phyloP scores from a whole-genome alignment of 2,797 vertebrate species.

The Enoplosus armatus region DNA sequence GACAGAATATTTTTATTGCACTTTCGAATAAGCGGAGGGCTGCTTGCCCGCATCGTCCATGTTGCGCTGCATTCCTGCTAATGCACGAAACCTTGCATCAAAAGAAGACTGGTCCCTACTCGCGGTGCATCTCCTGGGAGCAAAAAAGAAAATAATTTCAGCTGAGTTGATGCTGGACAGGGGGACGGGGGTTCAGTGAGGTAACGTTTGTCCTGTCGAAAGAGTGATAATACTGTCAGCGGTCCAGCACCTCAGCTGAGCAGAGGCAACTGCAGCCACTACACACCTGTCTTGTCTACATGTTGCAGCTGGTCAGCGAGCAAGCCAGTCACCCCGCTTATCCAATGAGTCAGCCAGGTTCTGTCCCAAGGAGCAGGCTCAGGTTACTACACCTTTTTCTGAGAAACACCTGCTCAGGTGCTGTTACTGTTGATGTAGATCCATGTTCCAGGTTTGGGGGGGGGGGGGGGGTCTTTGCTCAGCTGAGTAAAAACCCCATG shows the following conservation, averaged over 20 bases:
- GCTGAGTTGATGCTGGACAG: too few relatives aligned
- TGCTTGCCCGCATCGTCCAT: too few relatives aligned
- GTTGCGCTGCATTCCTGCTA: too few relatives aligned
- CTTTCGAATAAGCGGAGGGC: too few relatives aligned
- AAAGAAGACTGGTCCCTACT: too few relatives aligned
- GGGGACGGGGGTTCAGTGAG: too few relatives aligned
- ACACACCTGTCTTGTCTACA: not conserved
- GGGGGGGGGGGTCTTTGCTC: not conserved
- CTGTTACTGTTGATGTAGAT: not conserved
- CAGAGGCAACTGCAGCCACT: not conserved
- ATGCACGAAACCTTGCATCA: too few relatives aligned
- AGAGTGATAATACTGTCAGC: not conserved
- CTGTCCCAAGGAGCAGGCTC: not conserved
- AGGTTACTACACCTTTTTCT: not conserved
- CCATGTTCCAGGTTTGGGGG: not conserved
- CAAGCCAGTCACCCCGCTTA: not conserved
- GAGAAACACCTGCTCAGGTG: not conserved
- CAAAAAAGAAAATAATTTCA: too few relatives aligned
- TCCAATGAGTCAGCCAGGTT: slow-evolving; percentile 10
- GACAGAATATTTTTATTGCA: too few relatives aligned
- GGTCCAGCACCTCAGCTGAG: not conserved
- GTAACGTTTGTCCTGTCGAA: too few relatives aligned
- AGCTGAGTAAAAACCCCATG: not conserved
- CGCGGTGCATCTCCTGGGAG: too few relatives aligned
- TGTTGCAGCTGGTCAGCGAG: not conserved